These are phyloP conservation scores for Xestia rhomboidea DNA, from an alignment of 2,888 invertebrate genomes.

Conservation along the genomic window DNA sequence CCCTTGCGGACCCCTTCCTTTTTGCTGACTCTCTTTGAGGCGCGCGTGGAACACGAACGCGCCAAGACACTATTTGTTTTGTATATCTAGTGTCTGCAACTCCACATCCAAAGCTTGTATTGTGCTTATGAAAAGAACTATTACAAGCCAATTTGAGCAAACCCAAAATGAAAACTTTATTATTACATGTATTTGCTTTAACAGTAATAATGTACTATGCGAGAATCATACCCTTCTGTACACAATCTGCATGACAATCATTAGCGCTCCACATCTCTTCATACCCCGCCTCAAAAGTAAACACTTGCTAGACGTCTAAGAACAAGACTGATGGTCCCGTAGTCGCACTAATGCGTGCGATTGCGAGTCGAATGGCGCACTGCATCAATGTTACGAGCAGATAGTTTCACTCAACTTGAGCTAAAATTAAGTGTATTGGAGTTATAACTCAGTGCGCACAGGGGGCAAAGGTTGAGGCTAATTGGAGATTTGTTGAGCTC, in stretches of 20 bases:
- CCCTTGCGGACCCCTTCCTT: too few species aligned
- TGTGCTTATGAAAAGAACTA: background rate
- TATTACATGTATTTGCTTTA: background rate
- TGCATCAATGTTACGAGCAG: constrained; percentile 62
- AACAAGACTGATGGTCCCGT: constrained; percentile 55
- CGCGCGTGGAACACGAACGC: too few species aligned
- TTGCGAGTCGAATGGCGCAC: constrained; percentile 63
- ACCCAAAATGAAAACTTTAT: background rate
- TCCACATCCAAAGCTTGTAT: background rate
- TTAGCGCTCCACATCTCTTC: constrained; percentile 42
- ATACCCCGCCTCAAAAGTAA: constrained; percentile 39
- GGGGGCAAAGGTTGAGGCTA: constrained; percentile 34
- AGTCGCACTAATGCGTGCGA: constrained; percentile 63
- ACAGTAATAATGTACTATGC: too few species aligned
- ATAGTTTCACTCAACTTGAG: constrained; percentile 58
- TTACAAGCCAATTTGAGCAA: background rate
- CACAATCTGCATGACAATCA: background rate
- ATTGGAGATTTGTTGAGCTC: constrained; percentile 16
- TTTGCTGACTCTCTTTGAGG: too few species aligned
- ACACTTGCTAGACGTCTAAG: constrained; percentile 50
- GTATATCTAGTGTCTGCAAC: too few species aligned
- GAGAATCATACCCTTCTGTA: background rate
- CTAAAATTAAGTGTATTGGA: constrained; percentile 61
- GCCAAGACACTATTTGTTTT: too few species aligned
- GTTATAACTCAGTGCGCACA: constrained; percentile 39